Evolutionary conservation across 2,113 vertebrate genomes (phyloP).

Genomic region (Pygoscelis adeliae): DNA sequence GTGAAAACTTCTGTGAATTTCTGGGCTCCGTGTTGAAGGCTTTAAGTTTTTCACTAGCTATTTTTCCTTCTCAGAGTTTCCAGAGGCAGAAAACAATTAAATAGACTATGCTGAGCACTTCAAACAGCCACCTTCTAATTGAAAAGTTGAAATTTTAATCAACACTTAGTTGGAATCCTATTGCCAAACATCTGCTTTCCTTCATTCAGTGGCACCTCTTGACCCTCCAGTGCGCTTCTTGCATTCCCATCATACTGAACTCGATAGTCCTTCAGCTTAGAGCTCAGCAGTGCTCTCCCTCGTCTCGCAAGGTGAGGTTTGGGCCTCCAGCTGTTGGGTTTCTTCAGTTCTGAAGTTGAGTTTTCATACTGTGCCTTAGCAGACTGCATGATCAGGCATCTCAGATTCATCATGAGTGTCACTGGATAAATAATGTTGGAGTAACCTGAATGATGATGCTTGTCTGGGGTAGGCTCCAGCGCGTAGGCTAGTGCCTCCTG

Average conservation of each 20-base stretch:
- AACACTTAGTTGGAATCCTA: background rate
- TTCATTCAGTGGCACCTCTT: background rate
- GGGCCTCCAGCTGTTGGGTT: background rate
- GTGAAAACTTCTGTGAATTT: background rate
- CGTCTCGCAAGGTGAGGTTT: background rate
- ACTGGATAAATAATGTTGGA: background rate
- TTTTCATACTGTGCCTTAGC: background rate
- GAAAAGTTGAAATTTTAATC: conserved; percentile 15
- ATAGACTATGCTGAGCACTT: background rate
- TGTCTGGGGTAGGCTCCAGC: background rate
- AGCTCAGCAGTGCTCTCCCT: background rate
- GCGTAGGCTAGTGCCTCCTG: background rate
- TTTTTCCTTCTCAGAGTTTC: background rate
- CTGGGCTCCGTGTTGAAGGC: background rate
- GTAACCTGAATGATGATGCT: background rate
- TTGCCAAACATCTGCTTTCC: background rate
- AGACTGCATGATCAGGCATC: background rate
- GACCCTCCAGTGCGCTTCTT: background rate
- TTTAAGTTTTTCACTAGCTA: background rate
- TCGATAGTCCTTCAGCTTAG: background rate
- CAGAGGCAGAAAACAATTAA: background rate
- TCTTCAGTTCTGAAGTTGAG: background rate
- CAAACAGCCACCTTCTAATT: background rate
- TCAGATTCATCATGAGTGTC: background rate
- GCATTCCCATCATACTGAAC: background rate